A percentile compares a stretch with the other conserved stretches of the same genome.
Conservation (phyloP, 2,888 invertebrate genomes). For the Chrysolina haemoptera region DNA sequence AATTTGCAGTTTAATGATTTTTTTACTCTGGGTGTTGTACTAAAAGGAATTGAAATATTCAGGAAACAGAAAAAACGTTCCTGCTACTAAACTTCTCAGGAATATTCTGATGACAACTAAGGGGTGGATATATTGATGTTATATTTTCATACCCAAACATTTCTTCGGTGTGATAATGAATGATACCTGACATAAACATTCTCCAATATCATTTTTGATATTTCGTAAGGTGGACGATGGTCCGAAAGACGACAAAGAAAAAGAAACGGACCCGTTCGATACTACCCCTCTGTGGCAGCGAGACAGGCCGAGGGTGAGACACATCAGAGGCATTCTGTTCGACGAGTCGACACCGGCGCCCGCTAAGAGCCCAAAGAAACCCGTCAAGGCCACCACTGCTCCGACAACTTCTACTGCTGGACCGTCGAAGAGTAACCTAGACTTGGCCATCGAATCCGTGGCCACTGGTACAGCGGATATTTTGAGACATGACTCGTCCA, state of each 20-base stretch:
- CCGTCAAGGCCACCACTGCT: constrained; percentile 24
- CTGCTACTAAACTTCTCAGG: no score
- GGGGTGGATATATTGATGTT: no score
- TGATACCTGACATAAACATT: neutral
- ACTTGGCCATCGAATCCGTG: constrained; percentile 63
- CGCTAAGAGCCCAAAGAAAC: constrained; percentile 55
- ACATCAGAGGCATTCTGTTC: constrained; percentile 74
- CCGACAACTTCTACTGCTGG: constrained; percentile 8
- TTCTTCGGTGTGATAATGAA: no score
- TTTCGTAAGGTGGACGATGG: constrained; percentile 63
- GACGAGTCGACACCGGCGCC: constrained; percentile 69
- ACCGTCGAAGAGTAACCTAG: constrained; percentile 46
- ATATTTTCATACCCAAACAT: no score
- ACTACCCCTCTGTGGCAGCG: constrained; percentile 77
- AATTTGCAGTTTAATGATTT: no score
- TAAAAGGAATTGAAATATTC: no score
- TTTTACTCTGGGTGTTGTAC: no score
- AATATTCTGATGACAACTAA: no score
- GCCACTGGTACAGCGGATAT: constrained; percentile 50
- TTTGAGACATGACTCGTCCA: constrained; percentile 50
- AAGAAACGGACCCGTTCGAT: constrained; percentile 69
- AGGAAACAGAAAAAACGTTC: no score
- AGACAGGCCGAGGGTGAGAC: constrained; percentile 70
- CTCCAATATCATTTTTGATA: constrained; percentile 1
- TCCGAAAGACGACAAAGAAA: constrained; percentile 52